Evolutionary conservation across 2,113 vertebrate genomes (phyloP).

Genomic region (Chaenogobius annularis): DNA sequence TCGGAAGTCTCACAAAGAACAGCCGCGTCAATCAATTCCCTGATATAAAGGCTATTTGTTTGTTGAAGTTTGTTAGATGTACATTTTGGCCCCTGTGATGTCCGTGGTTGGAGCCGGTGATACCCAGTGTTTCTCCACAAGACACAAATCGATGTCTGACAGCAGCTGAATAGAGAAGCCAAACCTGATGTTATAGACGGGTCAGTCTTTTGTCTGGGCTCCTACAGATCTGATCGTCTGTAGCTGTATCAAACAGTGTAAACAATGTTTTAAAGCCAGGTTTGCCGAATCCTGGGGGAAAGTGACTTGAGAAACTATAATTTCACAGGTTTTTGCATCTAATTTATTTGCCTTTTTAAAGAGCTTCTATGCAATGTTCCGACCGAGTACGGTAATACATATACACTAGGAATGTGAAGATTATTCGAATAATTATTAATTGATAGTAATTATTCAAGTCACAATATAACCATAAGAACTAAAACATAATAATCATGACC

Average conservation of each 20-base stretch:
- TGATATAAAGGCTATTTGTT: slow-evolving; percentile 36
- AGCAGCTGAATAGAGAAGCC: slow-evolving; percentile 26
- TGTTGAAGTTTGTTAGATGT: slow-evolving; percentile 27
- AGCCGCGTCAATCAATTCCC: slow-evolving; percentile 29
- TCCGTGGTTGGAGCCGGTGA: slow-evolving; percentile 34
- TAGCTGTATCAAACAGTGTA: not conserved
- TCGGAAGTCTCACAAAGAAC: slow-evolving; percentile 9
- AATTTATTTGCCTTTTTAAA: too few species aligned
- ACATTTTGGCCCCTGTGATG: slow-evolving; percentile 24
- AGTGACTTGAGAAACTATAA: too few species aligned
- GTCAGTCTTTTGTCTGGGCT: slow-evolving; percentile 29
- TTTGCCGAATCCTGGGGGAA: not conserved
- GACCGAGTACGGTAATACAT: too few species aligned
- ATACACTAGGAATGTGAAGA: too few species aligned
- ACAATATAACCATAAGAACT: too few species aligned
- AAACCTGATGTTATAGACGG: slow-evolving; percentile 28
- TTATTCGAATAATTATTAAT: too few species aligned
- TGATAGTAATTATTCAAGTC: too few species aligned
- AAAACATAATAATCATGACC: too few species aligned
- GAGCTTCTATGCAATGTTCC: too few species aligned
- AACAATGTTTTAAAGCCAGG: not conserved
- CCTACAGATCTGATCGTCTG: slow-evolving; percentile 19
- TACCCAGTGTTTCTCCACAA: slow-evolving; percentile 25
- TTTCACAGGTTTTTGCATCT: too few species aligned
- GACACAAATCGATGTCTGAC: slow-evolving; percentile 57